These are phyloP conservation scores for Syncerus caffer DNA, from an alignment of 2,797 vertebrate species.

Conservation along the genomic window DNA sequence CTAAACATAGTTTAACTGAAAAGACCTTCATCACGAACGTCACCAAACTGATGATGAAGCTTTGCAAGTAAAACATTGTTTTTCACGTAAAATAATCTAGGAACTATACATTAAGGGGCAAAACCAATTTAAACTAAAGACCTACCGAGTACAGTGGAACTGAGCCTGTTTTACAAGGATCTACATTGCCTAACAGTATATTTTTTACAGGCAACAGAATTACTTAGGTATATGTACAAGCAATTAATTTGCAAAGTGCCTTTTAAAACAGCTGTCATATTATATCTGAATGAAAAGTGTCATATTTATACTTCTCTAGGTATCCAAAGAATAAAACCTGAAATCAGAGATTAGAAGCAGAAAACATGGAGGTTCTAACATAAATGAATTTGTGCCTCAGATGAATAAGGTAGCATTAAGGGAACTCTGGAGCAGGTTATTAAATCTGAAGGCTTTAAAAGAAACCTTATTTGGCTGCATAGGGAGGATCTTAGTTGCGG, in stretches of 20 bases:
- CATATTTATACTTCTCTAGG: neutral
- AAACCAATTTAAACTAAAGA: conserved; percentile 11
- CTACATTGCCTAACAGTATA: neutral
- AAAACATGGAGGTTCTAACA: neutral
- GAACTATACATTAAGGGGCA: neutral
- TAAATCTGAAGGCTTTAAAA: neutral
- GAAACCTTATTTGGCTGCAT: neutral
- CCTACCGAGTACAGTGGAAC: neutral
- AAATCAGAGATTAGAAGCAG: neutral
- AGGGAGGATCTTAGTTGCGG: neutral
- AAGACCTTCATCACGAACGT: conserved; percentile 3
- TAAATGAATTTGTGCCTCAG: neutral
- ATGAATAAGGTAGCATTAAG: neutral
- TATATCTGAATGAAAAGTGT: neutral
- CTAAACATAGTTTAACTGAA: neutral
- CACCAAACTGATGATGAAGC: neutral
- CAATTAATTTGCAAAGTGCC: neutral
- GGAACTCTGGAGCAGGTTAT: neutral
- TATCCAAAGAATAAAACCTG: neutral
- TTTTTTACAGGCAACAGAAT: neutral
- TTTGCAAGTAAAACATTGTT: neutral
- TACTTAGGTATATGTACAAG: neutral
- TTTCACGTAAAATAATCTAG: neutral
- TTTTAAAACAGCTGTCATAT: neutral
- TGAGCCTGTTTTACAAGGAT: neutral